Evolutionary conservation across 2,797 vertebrate genomes (phyloP), one percentile per base, ranked within the genome.

Genomic region (Trachurus trachurus): DNA sequence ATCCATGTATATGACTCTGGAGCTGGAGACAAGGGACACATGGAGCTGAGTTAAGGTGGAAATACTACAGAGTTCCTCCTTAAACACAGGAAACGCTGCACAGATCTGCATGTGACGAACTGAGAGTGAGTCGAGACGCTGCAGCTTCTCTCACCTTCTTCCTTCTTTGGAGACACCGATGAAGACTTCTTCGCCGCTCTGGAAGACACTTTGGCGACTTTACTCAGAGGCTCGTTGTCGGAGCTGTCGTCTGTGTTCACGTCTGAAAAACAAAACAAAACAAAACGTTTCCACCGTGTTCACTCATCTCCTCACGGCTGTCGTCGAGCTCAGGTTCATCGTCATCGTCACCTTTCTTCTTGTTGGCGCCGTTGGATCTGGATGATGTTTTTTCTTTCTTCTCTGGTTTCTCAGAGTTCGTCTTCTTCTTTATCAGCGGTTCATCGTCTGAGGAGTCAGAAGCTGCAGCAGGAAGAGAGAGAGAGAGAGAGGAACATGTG

Each of bases 401-500:
- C 61, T 69, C 64, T 22, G 56, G 6, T 65, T 87, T 83, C 37
- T 78, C 22, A 50, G 47, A 40, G 0, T n/a, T 9, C 42, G 26
- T 77, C 56, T 87, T 92, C 61, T 8, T 53, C 26, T 86, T 88
- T 8, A 69, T 74, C 26, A 86, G 66, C 1, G 85, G 87, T 60
- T 93, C 74, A 0, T 93, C 83, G 4, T 89, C 90, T 2, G 89
- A 91, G 8, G 77, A 75, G 26, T 68, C 80, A 0, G 58, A 66
- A 39, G 3, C 86, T 87, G 53, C 21, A 56, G 50, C 22, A 53
- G 22, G 15, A 71, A 52, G 76, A 75, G 1, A 61, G 2, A 42
- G 1, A 42, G 1, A 26, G 26, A 26, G 26, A 26, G 26, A 26
- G 26, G 26, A n/a, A 60, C 1, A 37, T 0, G 13, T 0, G 63